phyloP scores from a whole-genome alignment of 2,797 vertebrate genomes.

The Erpetoichthys calabaricus region DNA sequence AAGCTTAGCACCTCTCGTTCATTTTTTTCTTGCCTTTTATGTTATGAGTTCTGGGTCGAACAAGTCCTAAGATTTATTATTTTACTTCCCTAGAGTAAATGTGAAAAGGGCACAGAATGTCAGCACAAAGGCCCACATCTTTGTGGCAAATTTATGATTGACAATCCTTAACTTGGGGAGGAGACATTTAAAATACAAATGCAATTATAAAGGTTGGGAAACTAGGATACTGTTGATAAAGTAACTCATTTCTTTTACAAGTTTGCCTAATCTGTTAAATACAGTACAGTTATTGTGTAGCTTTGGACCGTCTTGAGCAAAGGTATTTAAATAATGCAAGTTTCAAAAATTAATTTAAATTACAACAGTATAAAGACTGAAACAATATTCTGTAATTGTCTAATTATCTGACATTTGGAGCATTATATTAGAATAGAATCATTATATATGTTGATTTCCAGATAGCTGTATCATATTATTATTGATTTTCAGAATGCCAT shows the following conservation, averaged over 20 bases:
- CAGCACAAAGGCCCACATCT: slow-evolving; percentile 37
- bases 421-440: neutral
- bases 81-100: slow-evolving; percentile 42
- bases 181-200: slow-evolving; percentile 27
- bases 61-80: slow-evolving; percentile 40
- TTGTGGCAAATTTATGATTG: slow-evolving; percentile 38
- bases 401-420: neutral
- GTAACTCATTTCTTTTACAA: slow-evolving; percentile 1
- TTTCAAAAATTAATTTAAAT: slow-evolving; percentile 5
- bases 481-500: too few species aligned
- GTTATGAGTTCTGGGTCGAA: slow-evolving; percentile 29
- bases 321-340: slow-evolving; percentile 4
- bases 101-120: slow-evolving; percentile 53
- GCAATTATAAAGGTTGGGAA: slow-evolving; percentile 13
- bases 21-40: slow-evolving; percentile 21
- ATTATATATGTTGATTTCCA: too few species aligned
- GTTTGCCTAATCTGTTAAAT: neutral
- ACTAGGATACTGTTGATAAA: slow-evolving; percentile 13
- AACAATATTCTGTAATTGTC: neutral
- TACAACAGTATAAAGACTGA: slow-evolving; percentile 4
- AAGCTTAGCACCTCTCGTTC: slow-evolving; percentile 19
- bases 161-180: slow-evolving; percentile 25
- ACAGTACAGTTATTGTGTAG: neutral
- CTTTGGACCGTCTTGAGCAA: neutral
- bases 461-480: too few species aligned